Conservation (phyloP, 2,797 vertebrate genomes). For the Mastacembelus armatus region DNA sequence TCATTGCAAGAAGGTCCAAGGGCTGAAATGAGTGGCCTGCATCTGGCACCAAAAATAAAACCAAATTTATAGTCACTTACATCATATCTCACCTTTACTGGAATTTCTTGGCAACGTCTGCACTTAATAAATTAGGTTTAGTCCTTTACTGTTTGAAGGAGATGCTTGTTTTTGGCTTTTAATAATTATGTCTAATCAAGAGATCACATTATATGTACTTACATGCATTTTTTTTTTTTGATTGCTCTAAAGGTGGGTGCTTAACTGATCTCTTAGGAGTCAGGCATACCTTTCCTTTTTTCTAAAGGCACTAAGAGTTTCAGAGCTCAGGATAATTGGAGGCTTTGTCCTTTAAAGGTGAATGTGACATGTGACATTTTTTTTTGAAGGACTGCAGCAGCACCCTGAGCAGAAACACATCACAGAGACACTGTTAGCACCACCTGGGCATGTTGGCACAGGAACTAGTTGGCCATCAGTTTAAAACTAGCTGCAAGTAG, state of each 20-base stretch:
- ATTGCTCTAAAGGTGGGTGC: not conserved
- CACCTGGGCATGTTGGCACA: not conserved
- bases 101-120: not conserved
- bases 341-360: constrained; percentile 55
- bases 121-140: not conserved
- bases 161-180: not conserved
- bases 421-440: not conserved
- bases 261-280: constrained; percentile 3
- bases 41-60: not conserved
- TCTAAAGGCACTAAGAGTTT: constrained; percentile 22
- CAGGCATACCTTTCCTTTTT: constrained; percentile 15
- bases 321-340: constrained; percentile 56
- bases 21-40: not conserved
- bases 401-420: constrained; percentile 7
- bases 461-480: not conserved
- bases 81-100: not conserved
- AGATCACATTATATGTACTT: not conserved
- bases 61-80: not conserved
- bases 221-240: not conserved
- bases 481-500: not conserved
- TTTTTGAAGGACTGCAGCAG: constrained; percentile 24
- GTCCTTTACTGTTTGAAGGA: not conserved
- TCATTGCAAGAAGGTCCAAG: not conserved
- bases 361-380: constrained; percentile 56
- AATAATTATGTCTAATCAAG: constrained; percentile 1